Base-by-base conservation (phyloP, 2,888 invertebrate species). In the Drosophila falleni region DNA sequence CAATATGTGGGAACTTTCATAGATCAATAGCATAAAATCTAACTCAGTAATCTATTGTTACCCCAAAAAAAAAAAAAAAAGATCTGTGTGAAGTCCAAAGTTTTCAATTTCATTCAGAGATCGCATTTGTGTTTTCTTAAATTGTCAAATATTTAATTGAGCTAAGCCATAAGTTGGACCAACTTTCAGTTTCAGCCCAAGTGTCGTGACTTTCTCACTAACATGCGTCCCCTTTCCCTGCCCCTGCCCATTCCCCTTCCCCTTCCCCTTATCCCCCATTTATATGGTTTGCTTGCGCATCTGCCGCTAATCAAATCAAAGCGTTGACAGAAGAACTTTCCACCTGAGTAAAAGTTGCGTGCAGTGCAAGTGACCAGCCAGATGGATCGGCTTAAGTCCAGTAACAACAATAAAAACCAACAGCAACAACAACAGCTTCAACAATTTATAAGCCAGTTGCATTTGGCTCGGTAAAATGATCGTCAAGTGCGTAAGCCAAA, bases 271-370 rank as follows among this genome's bases (percentile, higher is more conserved):
- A 23, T 19, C 35, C 35, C 23, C 23, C 4, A 37, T 37, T 29
- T 66, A 33, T 41, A 19, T 50, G 46, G 42, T 44, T 54, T 62
- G 62, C 55, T 42, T 59, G 62, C 77, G 60, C 75, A 71, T 75
- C 72, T 75, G 77, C 63, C 47, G 75, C 69, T 77, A 77, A 78
- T 78, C 74, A 78, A 78, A 78, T 78, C 77, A 74, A 78, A 71
- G 71, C 79, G 68, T 78, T 77, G 74, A 78, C 74, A 75, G 79
- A 68, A 78, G 78, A 78, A 78, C 78, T 78, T 78, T 78, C 78
- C 78, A 78, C 66, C 64, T 55, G 71, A 74, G 77, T 78, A 78
- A 78, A 74, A 78, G 76, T 77, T 78, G 74, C 49, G 62, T 69
- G 53, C 62, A 35, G 39, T 62, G 19, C 46, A 42, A 50, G 53